A percentile compares a stretch with the other conserved stretches of the same genome.
phyloP scores from a whole-genome alignment of 92 coral and sea anemone species.

The Bergia puertoricense region DNA sequence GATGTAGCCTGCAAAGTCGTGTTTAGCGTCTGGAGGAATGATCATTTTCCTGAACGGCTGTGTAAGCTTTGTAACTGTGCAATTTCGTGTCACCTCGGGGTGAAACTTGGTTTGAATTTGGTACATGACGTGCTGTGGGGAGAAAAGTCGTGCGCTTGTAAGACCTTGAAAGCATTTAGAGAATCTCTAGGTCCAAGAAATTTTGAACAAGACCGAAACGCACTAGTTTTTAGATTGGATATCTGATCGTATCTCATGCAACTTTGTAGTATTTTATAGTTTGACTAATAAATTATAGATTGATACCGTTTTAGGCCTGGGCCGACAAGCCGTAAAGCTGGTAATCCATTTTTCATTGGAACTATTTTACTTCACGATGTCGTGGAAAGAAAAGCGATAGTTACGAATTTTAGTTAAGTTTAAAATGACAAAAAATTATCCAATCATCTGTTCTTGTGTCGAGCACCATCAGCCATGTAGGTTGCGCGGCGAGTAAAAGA shows the following conservation, averaged over 20 bases:
- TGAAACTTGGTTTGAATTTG: constrained; percentile 8
- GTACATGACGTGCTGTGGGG: not conserved
- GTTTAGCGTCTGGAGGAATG: constrained; percentile 14
- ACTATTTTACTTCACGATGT: not conserved
- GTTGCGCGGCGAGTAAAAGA: no score
- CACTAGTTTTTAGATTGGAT: no score
- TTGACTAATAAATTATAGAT: not conserved
- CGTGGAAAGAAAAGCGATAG: no score
- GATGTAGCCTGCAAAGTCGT: constrained; percentile 3
- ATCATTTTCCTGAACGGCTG: constrained; percentile 25
- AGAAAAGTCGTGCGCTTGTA: not conserved
- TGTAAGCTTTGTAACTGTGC: constrained; percentile 11
- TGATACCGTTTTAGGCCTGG: not conserved
- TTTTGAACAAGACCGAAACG: no score
- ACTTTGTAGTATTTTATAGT: no score
- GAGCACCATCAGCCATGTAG: no score
- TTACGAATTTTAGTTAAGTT: no score
- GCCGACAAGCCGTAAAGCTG: not conserved
- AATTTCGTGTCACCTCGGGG: not conserved
- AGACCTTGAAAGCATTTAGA: no score
- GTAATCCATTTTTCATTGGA: not conserved
- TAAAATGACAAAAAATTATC: no score
- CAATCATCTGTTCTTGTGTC: no score
- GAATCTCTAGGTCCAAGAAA: no score
- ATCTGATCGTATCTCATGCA: no score